phyloP scores from a whole-genome alignment of 2,113 vertebrate species.

The Dryoscopus gambensis region DNA sequence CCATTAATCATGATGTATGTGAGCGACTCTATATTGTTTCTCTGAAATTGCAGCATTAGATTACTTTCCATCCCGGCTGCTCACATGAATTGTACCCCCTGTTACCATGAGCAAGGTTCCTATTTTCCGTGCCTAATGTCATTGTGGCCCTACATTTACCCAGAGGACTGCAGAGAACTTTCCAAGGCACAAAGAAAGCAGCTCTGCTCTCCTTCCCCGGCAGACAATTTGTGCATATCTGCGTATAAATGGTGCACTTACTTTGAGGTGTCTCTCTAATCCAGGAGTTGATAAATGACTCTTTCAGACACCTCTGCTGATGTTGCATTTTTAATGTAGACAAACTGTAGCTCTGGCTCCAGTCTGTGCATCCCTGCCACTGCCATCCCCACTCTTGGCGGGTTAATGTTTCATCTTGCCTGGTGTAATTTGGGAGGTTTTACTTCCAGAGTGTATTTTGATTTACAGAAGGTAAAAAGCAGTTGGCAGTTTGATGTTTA shows the following conservation, averaged over 20 bases:
- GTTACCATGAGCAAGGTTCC: conserved; percentile 23
- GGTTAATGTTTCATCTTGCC: conserved; percentile 24
- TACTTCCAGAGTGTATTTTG: conserved; percentile 33
- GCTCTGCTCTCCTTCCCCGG: background rate
- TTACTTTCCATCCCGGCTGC: background rate
- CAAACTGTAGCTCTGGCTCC: background rate
- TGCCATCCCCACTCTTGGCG: background rate
- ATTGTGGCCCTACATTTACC: background rate
- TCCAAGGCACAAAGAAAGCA: background rate
- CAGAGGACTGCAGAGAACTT: background rate
- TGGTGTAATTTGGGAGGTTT: conserved; percentile 11
- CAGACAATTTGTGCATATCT: conserved; percentile 43
- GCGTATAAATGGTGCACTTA: background rate
- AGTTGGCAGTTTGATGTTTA: conserved; percentile 37
- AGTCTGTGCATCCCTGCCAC: background rate
- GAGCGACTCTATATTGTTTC: conserved; percentile 41
- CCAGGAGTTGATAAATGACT: conserved; percentile 40
- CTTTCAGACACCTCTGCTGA: conserved; percentile 34
- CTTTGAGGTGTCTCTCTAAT: conserved; percentile 42
- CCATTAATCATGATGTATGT: conserved; percentile 61
- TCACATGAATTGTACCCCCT: conserved; percentile 14
- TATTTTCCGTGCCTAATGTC: conserved; percentile 1
- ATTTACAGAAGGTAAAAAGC: conserved; percentile 43
- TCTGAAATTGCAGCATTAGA: conserved; percentile 48
- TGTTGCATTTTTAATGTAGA: conserved; percentile 46